Percentiles rank a stretch among this genome's conserved stretches.
These are phyloP conservation scores for Ursus arctos DNA, from an alignment of 2,113 vertebrate genomes.

Conservation along the genomic window DNA sequence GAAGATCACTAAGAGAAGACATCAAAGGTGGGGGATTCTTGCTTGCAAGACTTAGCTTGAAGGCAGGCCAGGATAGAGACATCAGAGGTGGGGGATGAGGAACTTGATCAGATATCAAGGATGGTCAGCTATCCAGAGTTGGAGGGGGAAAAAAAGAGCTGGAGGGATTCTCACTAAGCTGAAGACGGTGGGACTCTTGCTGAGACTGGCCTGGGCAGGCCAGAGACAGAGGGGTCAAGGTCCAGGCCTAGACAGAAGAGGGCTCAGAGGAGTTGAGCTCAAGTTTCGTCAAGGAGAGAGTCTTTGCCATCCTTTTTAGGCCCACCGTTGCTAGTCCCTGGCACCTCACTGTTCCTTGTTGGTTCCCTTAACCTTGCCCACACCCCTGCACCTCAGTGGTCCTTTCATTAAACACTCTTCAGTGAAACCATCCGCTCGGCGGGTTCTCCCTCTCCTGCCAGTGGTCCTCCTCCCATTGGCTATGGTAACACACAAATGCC, in stretches of 20 bases:
- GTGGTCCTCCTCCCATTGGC: neutral
- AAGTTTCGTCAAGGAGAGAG: neutral
- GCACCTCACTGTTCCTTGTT: neutral
- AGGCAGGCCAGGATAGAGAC: neutral
- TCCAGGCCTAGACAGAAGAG: neutral
- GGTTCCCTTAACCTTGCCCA: no score
- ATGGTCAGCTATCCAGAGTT: neutral
- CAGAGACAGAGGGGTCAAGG: neutral
- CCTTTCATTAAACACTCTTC: neutral
- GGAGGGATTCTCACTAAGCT: neutral
- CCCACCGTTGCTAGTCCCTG: neutral
- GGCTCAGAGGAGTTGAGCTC: neutral
- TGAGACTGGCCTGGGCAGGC: neutral
- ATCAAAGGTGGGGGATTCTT: neutral
- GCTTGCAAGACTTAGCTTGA: neutral
- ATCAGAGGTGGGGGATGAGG: neutral
- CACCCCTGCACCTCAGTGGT: neutral
- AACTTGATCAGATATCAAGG: neutral
- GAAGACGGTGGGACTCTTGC: neutral
- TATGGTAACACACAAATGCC: neutral
- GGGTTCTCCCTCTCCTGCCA: neutral
- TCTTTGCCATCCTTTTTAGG: neutral
- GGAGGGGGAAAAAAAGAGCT: no score
- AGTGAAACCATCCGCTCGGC: neutral
- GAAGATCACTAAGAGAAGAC: neutral